Evolutionary conservation across 2,797 vertebrate species (phyloP), one percentile per base, ranked within the genome.

Genomic region (Podarcis lilfordi): DNA sequence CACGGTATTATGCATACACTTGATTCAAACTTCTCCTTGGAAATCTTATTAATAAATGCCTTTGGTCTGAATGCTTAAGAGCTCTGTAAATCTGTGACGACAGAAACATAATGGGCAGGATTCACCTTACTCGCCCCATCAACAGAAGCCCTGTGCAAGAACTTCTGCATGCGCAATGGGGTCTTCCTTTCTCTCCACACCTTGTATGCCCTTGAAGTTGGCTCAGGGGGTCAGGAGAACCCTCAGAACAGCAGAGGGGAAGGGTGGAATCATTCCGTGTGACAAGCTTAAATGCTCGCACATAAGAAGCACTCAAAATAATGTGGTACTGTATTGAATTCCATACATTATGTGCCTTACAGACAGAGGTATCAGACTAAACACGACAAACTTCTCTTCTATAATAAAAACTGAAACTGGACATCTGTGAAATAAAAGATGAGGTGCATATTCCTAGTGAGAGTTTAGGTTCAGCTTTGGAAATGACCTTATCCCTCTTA

Each of bases 401-500:
- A 86, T 86, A 87, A 76, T n/a, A 32, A 59, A 8, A 55, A 69
- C 17, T 35, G 32, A 32, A 37, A 35, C 35, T 78, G 82, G 72
- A 76, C 88, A 87, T 82, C 79, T 72, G n/a, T 89, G 90, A 85
- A 93, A 83, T 78, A 93, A 94, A 94, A 75, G 84, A 92, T 85
- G 82, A 93, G 93, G 85, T 9, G 0, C 81, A 81, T 76, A 87
- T 32, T 92, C 92, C 92, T 92, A 93, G 89, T 74, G 87, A 92
- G 85, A 92, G 79, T 80, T 85, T 29, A 59, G 78, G 75, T 90
- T 90, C 87, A 91, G 87, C 87, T 92, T 91, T 89, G 86, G 92
- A 95, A 94, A 59, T 89, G 72, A 86, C 72, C 89, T 89, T 91
- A 87, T 91, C 92, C 82, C 91, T 92, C 89, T 91, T 92, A 89